Percentiles rank a stretch among this genome's conserved stretches.
Evolutionary conservation across 2,797 vertebrate species (phyloP).

Genomic region (Delichon dasypus): DNA sequence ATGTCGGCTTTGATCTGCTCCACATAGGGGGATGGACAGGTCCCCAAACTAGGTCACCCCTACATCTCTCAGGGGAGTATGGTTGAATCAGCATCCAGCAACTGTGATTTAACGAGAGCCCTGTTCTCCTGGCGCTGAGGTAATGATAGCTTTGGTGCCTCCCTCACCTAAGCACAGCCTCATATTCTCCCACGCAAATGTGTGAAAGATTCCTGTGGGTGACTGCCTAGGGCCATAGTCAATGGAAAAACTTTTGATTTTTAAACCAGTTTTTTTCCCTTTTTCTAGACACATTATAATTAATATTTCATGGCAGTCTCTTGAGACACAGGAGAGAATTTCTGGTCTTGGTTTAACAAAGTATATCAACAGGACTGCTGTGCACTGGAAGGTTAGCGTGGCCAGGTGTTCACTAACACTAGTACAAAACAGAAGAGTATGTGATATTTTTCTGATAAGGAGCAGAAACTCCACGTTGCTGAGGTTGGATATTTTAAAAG

Average conservation of each 20-base stretch:
- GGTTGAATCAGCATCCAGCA: neutral
- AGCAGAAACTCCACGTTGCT: neutral
- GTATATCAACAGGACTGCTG: neutral
- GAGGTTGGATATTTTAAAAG: neutral
- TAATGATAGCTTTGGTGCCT: conserved; percentile 17
- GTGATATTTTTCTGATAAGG: neutral
- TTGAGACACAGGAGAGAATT: neutral
- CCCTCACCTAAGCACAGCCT: neutral
- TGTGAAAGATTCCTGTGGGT: neutral
- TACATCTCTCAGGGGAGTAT: neutral
- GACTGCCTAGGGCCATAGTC: neutral
- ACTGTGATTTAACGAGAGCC: neutral
- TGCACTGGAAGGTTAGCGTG: neutral
- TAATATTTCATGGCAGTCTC: neutral
- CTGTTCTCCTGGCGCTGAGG: neutral
- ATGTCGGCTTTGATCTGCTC: neutral
- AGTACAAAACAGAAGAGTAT: neutral
- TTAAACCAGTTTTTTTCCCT: neutral
- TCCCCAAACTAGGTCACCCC: conserved; percentile 1
- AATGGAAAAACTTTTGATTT: neutral
- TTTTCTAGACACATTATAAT: neutral
- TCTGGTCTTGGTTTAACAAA: neutral
- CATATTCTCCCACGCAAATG: neutral
- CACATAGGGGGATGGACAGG: neutral
- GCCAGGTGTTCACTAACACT: neutral